Conservation (phyloP, 2,797 vertebrate genomes). For the Danionella dracula region DNA sequence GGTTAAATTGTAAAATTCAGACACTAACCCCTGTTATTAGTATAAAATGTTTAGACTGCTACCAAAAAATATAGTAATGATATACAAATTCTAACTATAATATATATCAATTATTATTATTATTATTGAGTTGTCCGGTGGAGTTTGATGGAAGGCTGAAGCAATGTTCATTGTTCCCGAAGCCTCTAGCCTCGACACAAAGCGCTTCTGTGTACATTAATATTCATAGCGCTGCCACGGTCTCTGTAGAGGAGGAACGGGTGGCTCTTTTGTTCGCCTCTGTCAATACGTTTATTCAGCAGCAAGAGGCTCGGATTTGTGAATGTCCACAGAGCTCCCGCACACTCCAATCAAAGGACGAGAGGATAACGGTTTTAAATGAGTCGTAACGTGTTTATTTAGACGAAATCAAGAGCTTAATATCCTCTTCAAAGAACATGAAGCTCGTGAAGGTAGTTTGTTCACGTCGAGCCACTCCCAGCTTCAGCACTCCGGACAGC, state of each 20-base stretch:
- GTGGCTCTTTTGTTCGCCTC: constrained; percentile 80
- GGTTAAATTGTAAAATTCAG: too few species aligned
- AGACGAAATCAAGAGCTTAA: neutral
- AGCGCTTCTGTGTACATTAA: constrained; percentile 82
- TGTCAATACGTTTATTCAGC: constrained; percentile 84
- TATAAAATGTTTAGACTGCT: too few species aligned
- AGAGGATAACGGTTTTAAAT: constrained; percentile 49
- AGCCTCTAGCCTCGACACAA: constrained; percentile 74
- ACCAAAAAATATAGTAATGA: too few species aligned
- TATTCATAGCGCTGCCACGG: constrained; percentile 81
- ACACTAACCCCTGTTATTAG: too few species aligned
- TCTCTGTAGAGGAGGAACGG: constrained; percentile 78
- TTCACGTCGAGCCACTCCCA: constrained; percentile 59
- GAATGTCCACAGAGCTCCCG: constrained; percentile 68
- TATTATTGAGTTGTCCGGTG: neutral
- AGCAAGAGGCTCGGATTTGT: constrained; percentile 65
- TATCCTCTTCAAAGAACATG: neutral
- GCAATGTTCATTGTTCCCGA: constrained; percentile 74
- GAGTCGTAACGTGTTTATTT: constrained; percentile 19
- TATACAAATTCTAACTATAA: too few species aligned
- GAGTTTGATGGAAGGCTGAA: constrained; percentile 50
- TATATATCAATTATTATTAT: neutral
- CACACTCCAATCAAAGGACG: constrained; percentile 42
- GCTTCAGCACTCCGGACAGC: constrained; percentile 79
- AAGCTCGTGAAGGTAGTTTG: neutral